phyloP scores from a whole-genome alignment of 2,113 vertebrate species.

The Rhinopomastus cyanomelas region DNA sequence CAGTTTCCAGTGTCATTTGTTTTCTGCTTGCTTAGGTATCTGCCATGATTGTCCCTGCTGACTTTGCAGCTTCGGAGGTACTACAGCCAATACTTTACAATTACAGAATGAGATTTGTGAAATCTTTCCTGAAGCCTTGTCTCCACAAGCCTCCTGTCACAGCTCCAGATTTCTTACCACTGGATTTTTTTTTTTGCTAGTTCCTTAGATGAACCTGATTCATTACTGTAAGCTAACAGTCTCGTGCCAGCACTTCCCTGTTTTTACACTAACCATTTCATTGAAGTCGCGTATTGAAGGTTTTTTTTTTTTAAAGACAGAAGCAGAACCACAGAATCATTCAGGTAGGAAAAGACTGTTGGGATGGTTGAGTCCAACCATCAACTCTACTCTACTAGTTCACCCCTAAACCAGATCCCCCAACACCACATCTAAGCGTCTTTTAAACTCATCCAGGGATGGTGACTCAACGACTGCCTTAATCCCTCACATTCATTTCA shows the following conservation, averaged over 20 bases:
- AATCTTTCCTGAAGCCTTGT: neutral
- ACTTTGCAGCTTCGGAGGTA: neutral
- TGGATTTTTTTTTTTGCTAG: neutral
- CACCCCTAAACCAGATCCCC: too few relatives aligned
- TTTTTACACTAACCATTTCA: neutral
- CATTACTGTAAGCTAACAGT: neutral
- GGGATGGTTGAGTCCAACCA: too few relatives aligned
- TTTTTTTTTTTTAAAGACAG: neutral
- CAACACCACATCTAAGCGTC: too few relatives aligned
- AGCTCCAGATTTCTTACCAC: neutral
- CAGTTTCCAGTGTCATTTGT: neutral
- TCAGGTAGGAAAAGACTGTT: too few relatives aligned
- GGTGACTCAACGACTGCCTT: too few relatives aligned
- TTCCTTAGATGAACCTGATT: neutral
- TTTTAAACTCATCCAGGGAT: too few relatives aligned
- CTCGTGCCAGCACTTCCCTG: neutral
- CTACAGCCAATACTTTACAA: neutral
- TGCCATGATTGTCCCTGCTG: neutral
- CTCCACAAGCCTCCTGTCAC: neutral
- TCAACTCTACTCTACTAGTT: too few relatives aligned
- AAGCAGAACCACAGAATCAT: too few relatives aligned
- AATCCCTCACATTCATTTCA: neutral
- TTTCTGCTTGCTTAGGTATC: neutral
- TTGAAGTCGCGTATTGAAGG: neutral
- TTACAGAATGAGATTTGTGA: neutral